Base-by-base conservation (phyloP, 2,888 invertebrate genomes). In the Yponomeuta evonymella region DNA sequence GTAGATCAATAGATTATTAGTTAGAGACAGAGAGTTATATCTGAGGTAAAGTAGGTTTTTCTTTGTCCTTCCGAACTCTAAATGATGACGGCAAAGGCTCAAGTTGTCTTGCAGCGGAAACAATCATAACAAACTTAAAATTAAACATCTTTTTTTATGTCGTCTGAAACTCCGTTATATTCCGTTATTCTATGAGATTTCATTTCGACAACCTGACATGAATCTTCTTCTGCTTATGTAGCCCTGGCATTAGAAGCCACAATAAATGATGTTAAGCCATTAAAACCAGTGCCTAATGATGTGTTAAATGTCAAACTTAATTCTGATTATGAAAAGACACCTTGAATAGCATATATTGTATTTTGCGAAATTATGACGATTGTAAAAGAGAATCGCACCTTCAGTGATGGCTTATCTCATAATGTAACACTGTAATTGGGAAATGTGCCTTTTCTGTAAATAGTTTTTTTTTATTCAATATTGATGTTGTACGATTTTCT, bases 271-370 rank as follows among this genome's bases (percentile, higher is more conserved):
- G 43, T 43, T 23, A 51, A 30, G 29, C 30, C 48, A 51, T 68
- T 51, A 68, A 68, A 65, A 68, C 29, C 51, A 68, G 48, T 48
- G 51, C 51, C 48, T 51, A 68, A 68, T 68, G 68, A 68, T 29
- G 68, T n/a, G 51, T 51, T 68, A 68, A 43, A 68, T 68, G 68
- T 68, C 68, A 68, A 68, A 68, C 23, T 68, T 68, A 68, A 68
- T 68, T 5, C 36, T 68, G 68, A 68, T 68, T 48, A 68, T 68
- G 68, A 11, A n/a, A 29, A 8, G 5, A 2, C 64, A 23, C 29
- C 11, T 30, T 29, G 30, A 64, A 29, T 64, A 30, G 64, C 64
- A 10, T 29, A 64, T 23, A 12, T 43, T 68, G 51, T 68, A n/a
- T 48, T 68, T 68, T 68, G 51, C 68, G 48, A 29, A 48, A 68